phyloP scores from a whole-genome alignment of 1,140 invertebrate species.

The Cardiocondyla obscurior region DNA sequence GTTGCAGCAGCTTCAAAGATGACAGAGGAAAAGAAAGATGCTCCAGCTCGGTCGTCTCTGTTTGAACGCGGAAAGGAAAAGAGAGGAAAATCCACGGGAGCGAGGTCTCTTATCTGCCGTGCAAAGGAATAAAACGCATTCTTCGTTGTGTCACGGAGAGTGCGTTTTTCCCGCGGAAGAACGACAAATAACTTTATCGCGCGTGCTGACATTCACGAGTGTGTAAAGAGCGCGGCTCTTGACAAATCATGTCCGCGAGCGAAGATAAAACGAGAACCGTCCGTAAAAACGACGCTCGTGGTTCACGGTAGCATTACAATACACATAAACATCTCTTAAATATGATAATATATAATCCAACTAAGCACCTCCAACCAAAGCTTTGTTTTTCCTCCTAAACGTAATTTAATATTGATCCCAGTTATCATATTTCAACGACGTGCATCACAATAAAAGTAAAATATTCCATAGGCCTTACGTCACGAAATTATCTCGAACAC shows the following conservation, averaged over 20 bases:
- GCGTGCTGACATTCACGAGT: conserved; percentile 26
- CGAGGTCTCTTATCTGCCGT: conserved; percentile 52
- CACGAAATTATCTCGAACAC: neutral
- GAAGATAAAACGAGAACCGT: conserved; percentile 14
- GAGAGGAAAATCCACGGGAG: conserved; percentile 24
- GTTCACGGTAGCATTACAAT: neutral
- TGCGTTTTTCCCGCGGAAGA: conserved; percentile 9
- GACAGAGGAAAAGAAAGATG: conserved; percentile 17
- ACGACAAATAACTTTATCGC: conserved; percentile 50
- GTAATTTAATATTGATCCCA: neutral
- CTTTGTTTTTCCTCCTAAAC: neutral
- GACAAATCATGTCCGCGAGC: conserved; percentile 37
- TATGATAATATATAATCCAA: neutral
- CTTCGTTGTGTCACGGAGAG: conserved; percentile 32
- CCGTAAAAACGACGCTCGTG: conserved; percentile 2
- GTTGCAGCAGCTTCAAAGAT: conserved; percentile 54
- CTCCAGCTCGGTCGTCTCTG: conserved; percentile 45
- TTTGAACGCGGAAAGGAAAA: conserved; percentile 41
- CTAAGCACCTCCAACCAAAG: neutral
- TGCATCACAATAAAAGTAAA: neutral
- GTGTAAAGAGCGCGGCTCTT: conserved; percentile 29
- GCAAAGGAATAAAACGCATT: conserved; percentile 51
- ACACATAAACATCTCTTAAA: neutral
- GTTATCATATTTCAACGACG: neutral
- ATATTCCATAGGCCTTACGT: neutral